Base-by-base conservation (phyloP, 2,888 invertebrate species). In the Osedax fenrisi region DNA sequence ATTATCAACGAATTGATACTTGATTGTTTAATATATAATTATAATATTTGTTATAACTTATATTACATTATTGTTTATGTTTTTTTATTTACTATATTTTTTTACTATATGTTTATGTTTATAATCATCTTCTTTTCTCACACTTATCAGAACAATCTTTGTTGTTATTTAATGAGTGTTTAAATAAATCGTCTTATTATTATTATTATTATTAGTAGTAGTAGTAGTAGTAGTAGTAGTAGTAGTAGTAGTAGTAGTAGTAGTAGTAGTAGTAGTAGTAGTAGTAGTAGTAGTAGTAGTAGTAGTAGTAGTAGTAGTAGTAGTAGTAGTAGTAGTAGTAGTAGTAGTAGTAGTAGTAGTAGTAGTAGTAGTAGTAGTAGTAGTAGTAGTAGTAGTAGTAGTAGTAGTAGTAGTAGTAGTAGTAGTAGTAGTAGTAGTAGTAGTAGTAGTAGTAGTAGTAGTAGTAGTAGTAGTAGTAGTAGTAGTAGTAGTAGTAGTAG, bases 211-310 rank as follows among this genome's bases (percentile, higher is more conserved):
- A n/a, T n/a, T n/a, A n/a, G n/a, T n/a, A n/a, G n/a, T n/a, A n/a
- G n/a, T n/a, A n/a, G 69, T 69, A 1, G 69, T 69, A 1, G 69
- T 69, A 69, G 69, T 69, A 69, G 69, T 69, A 69, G 69, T 69
- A 69, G 69, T 69, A 69, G 69, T 69, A 69, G 1, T 69, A 1
- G 69, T 69, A 69, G 69, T 1, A 26, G 69, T 69, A 69, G 69
- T 69, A 69, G 69, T 1, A 69, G 1, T 69, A 69, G 69, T 69
- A 69, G 1, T 56, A 56, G 56, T 56, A 56, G 56, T 56, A 56
- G 1, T 56, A 56, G 56, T 56, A 56, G 1, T 56, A 56, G 56
- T 0, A 1, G 56, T 56, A 1, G 56, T 56, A 1, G 56, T 56
- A 1, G 56, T 56, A 56, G 56, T 56, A 56, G 56, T 56, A 56